These are phyloP conservation scores for Platyura marginata DNA, from an alignment of 1,140 invertebrate species.

Conservation along the genomic window DNA sequence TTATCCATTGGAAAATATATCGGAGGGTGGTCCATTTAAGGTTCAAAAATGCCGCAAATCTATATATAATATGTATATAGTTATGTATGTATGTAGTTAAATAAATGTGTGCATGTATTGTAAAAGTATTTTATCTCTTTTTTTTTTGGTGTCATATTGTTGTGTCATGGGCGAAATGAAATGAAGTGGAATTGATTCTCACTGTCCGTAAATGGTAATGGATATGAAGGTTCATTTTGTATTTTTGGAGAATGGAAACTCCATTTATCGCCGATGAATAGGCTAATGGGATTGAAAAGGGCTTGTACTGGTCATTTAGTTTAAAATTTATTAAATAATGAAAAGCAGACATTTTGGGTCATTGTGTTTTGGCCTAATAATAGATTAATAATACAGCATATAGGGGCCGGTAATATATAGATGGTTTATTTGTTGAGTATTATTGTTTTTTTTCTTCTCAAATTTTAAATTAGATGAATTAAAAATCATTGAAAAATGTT, in stretches of 20 bases:
- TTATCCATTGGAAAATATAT: not conserved
- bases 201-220: not conserved
- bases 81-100: too few relatives aligned
- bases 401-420: not conserved
- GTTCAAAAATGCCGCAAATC: not conserved
- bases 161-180: conserved; percentile 2
- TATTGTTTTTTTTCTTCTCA: not conserved
- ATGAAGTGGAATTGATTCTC: not conserved
- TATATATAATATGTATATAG: not conserved
- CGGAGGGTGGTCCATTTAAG: not conserved
- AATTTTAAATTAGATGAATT: not conserved
- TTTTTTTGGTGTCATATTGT: conserved; percentile 2
- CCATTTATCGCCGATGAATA: not conserved
- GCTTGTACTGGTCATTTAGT: not conserved
- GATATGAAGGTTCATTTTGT: not conserved
- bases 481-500: not conserved
- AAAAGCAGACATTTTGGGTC: not conserved
- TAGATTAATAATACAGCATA: too few relatives aligned
- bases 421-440: not conserved
- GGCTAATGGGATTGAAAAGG: not conserved
- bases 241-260: not conserved
- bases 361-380: not conserved
- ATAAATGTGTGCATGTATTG: too few relatives aligned
- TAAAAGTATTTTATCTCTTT: not conserved
- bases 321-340: not conserved